Conservation (phyloP, 2,888 invertebrate species). For the Metacarcinus magister region DNA sequence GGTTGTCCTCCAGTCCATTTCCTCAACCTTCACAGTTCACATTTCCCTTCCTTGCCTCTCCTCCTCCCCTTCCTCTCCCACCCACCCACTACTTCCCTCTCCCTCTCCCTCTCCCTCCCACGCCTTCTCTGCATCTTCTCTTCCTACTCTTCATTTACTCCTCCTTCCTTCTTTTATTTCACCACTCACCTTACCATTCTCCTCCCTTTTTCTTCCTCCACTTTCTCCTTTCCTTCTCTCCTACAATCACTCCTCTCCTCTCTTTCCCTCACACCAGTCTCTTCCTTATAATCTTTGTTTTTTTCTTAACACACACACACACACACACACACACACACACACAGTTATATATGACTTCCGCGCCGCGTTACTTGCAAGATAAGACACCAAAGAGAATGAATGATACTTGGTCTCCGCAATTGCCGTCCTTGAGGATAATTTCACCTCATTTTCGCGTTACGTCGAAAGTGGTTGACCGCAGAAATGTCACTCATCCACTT, state of each 20-base stretch:
- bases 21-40: neutral
- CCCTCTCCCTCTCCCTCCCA: too few species aligned
- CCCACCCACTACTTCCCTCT: too few species aligned
- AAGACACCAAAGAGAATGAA: neutral
- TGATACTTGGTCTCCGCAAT: neutral
- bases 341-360: neutral
- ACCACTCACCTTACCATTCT: too few species aligned
- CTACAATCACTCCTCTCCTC: neutral
- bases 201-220: neutral
- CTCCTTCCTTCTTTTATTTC: neutral
- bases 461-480: neutral
- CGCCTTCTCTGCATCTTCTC: too few species aligned
- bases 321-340: conserved; percentile 2
- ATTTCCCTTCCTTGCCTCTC: neutral
- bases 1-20: neutral
- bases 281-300: neutral
- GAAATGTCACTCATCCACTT: conserved; percentile 16
- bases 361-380: neutral
- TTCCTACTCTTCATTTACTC: too few species aligned
- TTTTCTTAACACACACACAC: neutral
- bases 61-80: neutral
- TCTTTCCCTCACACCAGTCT: neutral
- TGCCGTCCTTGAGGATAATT: neutral
- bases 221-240: neutral
- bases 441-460: neutral